Base-by-base conservation (phyloP, 1,140 invertebrate species). In the honey bee (Apis mellifera) region DNA sequence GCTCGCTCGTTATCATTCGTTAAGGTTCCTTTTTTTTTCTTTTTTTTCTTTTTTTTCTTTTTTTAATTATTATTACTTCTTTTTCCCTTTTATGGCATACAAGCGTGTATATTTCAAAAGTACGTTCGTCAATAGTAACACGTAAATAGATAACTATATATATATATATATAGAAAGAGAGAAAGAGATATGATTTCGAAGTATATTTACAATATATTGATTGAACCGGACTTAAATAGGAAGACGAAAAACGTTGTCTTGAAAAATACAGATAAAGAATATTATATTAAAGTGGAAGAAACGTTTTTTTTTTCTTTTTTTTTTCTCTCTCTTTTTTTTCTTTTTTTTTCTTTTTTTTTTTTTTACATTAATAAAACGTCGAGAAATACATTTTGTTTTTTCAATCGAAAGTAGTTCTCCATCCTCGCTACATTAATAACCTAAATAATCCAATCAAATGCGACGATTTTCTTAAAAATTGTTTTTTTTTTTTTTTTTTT, bases 241-340 rank as follows among this genome's bases (percentile, higher is more conserved):
- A 87, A 87, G 86, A 87, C 86, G 66, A 75, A 86, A n/a, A 66
- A 52, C 52, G 50, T 32, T 77, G 59, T 62, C 50, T 62, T 59
- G 23, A 70, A 84, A 84, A 78, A 15, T 84, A 60, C 3, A 74
- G 64, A 42, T 77, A 69, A 76, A 86, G n/a, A 87, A 60, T n/a
- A 13, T 54, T 21, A 66, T 68, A 75, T 12, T 78, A 86, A 86
- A 68, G 74, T 86, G 69, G 82, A 81, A 81, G 73, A 42, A 54
- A 86, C 13, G 12, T 23, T 9, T 26, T 62, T 23, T 54, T 13
- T 17, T 54, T 13, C 7, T 54, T 32, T 32, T 32, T 32, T 54
- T 15, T 23, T 62, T 26, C n/a, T n/a, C n/a, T n/a, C n/a, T n/a
- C n/a, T n/a, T n/a, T 23, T 9, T 26, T 62, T 23, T 54, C 1